Evolutionary conservation across 2,888 invertebrate species (phyloP).

Genomic region (Osmoderma eremita): DNA sequence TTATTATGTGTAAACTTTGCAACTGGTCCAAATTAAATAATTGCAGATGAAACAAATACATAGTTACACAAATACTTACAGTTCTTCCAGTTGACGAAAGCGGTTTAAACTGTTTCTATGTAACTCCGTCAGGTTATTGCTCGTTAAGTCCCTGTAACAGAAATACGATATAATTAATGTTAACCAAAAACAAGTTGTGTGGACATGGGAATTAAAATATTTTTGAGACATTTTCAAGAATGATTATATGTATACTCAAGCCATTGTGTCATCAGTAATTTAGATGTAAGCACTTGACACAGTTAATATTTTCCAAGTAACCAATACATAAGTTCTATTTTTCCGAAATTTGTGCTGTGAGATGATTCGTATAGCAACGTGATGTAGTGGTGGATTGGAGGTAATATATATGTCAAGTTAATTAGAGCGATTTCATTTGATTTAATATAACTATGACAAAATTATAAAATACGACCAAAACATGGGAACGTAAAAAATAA

Average conservation of each 20-base stretch:
- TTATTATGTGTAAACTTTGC: too few species aligned
- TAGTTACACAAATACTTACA: conserved; percentile 68
- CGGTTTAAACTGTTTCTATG: conserved; percentile 75
- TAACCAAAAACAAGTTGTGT: too few species aligned
- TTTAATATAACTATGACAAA: background rate
- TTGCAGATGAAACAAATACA: background rate
- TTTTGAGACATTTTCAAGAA: too few species aligned
- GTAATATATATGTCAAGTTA: background rate
- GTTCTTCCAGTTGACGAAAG: conserved; percentile 76
- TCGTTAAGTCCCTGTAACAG: conserved; percentile 79
- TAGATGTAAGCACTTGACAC: too few species aligned
- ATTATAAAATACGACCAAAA: background rate
- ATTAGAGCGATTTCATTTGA: conserved; percentile 2
- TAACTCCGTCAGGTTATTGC: conserved; percentile 82
- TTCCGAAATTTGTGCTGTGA: too few species aligned
- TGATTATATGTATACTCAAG: too few species aligned
- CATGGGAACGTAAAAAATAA: background rate
- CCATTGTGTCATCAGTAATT: too few species aligned
- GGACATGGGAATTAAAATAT: too few species aligned
- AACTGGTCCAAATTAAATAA: background rate
- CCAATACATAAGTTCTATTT: too few species aligned
- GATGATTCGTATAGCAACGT: too few species aligned
- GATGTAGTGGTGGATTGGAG: background rate
- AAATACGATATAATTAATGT: conserved; percentile 42
- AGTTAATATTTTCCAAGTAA: too few species aligned